A percentile compares a stretch with the other conserved stretches of the same genome.
phyloP scores from a whole-genome alignment of 2,797 vertebrate genomes.

The Micropoecilia bifurca region DNA sequence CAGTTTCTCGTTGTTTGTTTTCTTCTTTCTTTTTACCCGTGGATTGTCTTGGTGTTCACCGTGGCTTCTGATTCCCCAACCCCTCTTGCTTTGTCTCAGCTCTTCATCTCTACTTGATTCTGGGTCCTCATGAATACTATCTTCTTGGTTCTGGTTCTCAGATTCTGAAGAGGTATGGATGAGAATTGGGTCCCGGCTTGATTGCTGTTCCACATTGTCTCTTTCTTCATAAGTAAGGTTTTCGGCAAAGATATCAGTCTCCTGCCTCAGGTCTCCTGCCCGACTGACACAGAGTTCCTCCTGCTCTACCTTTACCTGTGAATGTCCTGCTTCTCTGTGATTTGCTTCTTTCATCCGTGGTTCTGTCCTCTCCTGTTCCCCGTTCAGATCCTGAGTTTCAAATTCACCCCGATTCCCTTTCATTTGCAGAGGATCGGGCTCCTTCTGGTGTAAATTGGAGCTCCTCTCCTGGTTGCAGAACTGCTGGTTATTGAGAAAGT shows the following conservation, averaged over 20 bases:
- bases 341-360: neutral
- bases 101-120: neutral
- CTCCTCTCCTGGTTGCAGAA: too few relatives aligned
- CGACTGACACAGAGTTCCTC: neutral
- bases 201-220: neutral
- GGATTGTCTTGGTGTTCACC: neutral
- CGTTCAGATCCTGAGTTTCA: neutral
- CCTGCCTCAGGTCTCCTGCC: too few relatives aligned
- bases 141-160: neutral
- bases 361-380: neutral
- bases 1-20: neutral
- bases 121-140: neutral
- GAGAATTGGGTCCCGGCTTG: neutral
- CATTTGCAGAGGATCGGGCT: neutral
- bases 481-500: too few relatives aligned
- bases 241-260: too few relatives aligned
- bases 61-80: neutral
- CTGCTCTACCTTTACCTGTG: neutral
- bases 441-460: too few relatives aligned
- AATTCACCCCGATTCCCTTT: neutral
- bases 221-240: neutral
- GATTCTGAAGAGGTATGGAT: neutral
- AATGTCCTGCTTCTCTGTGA: neutral
- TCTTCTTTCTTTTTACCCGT: neutral
- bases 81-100: neutral